These are phyloP conservation scores for Psilopsiagon aurifrons DNA, from an alignment of 2,113 vertebrate species.

Conservation along the genomic window DNA sequence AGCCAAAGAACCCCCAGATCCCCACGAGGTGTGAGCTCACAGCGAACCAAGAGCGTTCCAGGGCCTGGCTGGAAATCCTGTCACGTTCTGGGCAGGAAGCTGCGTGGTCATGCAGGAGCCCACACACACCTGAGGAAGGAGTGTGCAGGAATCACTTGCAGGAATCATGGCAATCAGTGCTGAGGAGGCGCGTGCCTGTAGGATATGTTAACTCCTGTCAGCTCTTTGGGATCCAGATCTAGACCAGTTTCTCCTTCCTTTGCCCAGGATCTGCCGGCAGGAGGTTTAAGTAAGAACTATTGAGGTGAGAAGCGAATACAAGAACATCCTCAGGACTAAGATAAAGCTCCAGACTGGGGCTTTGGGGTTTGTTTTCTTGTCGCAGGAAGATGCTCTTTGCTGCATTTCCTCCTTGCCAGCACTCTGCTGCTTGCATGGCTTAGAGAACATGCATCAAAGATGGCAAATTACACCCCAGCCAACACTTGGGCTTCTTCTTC, in stretches of 20 bases:
- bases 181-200: accelerated
- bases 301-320: neutral
- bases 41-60: neutral
- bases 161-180: neutral
- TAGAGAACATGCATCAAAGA: accelerated
- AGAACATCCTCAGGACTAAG: neutral
- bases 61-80: neutral
- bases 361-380: neutral
- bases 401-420: neutral
- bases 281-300: neutral
- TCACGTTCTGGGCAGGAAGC: neutral
- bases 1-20: neutral
- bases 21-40: neutral
- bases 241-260: neutral
- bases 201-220: neutral
- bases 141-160: neutral
- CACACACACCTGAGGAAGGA: accelerated
- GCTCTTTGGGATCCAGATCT: neutral
- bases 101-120: too few species aligned
- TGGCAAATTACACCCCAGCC: neutral
- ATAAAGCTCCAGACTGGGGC: neutral
- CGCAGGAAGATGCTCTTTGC: neutral
- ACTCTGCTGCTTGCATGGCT: neutral
- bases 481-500: neutral
- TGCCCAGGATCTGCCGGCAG: neutral